Percentiles rank a stretch among this genome's conserved stretches.
Conservation (phyloP, 2,888 invertebrate species). For the Ligdia adustata region DNA sequence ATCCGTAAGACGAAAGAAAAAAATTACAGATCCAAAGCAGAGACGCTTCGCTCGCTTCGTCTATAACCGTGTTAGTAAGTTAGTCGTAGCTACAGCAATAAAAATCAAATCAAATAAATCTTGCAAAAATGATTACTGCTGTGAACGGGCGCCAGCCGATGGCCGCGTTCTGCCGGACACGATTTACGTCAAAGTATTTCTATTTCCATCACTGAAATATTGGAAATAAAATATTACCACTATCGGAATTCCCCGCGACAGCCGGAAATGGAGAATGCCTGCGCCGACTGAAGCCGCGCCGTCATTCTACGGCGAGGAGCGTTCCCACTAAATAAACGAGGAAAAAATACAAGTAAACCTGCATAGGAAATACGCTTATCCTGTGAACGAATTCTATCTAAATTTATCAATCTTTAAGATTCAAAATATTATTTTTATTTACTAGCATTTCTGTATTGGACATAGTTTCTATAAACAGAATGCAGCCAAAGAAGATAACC, state of each 20-base stretch:
- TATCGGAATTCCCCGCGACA: constrained; percentile 76
- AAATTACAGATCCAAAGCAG: too few species aligned
- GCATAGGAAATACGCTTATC: not conserved
- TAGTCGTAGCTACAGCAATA: not conserved
- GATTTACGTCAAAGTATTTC: constrained; percentile 57
- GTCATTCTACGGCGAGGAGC: too few species aligned
- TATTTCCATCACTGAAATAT: constrained; percentile 71
- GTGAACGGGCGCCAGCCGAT: constrained; percentile 1
- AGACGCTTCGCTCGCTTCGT: too few species aligned
- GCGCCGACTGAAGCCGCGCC: constrained; percentile 31
- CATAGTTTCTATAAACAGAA: too few species aligned
- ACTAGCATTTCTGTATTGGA: too few species aligned
- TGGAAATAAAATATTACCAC: constrained; percentile 70
- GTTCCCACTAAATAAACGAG: not conserved
- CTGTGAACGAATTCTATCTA: not conserved
- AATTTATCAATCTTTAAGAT: not conserved
- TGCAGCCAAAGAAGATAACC: too few species aligned
- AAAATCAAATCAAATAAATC: constrained; percentile 30
- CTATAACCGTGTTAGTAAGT: too few species aligned
- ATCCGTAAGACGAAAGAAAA: too few species aligned
- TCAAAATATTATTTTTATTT: too few species aligned
- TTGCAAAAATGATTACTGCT: constrained; percentile 31
- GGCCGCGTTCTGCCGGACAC: constrained; percentile 36
- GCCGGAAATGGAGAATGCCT: constrained; percentile 78
- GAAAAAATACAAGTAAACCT: not conserved